phyloP scores from a whole-genome alignment of 2,888 invertebrate species.

The Salticus scenicus region DNA sequence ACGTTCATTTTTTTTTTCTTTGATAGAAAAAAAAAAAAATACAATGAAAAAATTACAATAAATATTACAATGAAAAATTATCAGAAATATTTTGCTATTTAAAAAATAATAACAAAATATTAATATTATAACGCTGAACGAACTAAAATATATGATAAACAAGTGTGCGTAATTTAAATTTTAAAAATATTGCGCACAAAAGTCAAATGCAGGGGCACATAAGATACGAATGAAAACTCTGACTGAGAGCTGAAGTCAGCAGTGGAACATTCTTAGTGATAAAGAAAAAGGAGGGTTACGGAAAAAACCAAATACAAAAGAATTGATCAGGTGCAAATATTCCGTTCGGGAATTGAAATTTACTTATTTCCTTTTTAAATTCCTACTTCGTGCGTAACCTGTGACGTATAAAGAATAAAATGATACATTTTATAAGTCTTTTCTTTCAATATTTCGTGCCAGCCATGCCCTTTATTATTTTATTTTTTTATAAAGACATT shows the following conservation, averaged over 20 bases:
- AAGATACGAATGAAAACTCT: not conserved
- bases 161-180: conserved; percentile 56
- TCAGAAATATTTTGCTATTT: too few relatives aligned
- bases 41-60: too few relatives aligned
- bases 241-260: not conserved
- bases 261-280: conserved; percentile 3
- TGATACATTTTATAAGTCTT: conserved; percentile 38
- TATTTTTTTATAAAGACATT: conserved; percentile 33
- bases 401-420: conserved; percentile 19
- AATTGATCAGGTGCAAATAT: conserved; percentile 65
- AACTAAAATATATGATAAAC: conserved; percentile 18
- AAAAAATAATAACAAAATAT: too few relatives aligned
- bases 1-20: too few relatives aligned
- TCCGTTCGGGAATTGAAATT: conserved; percentile 54
- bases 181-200: conserved; percentile 35
- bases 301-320: conserved; percentile 35
- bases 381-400: not conserved
- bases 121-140: too few relatives aligned
- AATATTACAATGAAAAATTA: too few relatives aligned
- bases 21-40: too few relatives aligned
- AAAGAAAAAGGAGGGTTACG: conserved; percentile 1
- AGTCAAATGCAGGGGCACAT: too few relatives aligned
- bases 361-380: conserved; percentile 32
- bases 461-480: conserved; percentile 26
- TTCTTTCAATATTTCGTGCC: conserved; percentile 43